Conservation (phyloP, 2,113 vertebrate genomes). For the Speoplatyrhinus poulsoni region DNA sequence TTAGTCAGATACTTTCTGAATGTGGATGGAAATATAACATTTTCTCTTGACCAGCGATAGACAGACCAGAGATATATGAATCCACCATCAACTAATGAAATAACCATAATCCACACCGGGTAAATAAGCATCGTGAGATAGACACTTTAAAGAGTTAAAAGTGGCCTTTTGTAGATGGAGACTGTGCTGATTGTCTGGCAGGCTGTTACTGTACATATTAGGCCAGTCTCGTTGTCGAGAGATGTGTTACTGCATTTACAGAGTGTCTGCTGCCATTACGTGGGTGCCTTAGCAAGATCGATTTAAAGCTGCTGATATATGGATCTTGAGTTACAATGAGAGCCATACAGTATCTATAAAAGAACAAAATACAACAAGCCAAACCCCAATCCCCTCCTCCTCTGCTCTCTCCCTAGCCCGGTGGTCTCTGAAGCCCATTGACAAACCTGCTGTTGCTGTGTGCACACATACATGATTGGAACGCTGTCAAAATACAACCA, state of each 20-base stretch:
- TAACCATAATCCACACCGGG: constrained; percentile 47
- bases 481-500: no score
- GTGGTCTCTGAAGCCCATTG: no score
- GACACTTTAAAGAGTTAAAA: constrained; percentile 34
- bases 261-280: constrained; percentile 37
- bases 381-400: no score
- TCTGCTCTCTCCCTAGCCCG: no score
- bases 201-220: constrained; percentile 17
- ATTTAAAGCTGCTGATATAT: constrained; percentile 20
- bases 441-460: no score
- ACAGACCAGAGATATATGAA: background rate
- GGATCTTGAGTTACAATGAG: constrained; percentile 29
- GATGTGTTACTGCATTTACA: constrained; percentile 33
- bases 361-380: background rate
- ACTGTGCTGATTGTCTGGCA: constrained; percentile 8
- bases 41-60: no score
- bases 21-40: no score
- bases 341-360: background rate
- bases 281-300: constrained; percentile 29
- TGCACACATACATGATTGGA: no score
- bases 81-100: constrained; percentile 49
- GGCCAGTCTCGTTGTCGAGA: constrained; percentile 25
- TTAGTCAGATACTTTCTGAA: no score
- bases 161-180: constrained; percentile 25
- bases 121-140: constrained; percentile 57